Evolutionary conservation across 2,888 invertebrate genomes (phyloP), one percentile per base, ranked within the genome.

Genomic region (Aelia acuminata): DNA sequence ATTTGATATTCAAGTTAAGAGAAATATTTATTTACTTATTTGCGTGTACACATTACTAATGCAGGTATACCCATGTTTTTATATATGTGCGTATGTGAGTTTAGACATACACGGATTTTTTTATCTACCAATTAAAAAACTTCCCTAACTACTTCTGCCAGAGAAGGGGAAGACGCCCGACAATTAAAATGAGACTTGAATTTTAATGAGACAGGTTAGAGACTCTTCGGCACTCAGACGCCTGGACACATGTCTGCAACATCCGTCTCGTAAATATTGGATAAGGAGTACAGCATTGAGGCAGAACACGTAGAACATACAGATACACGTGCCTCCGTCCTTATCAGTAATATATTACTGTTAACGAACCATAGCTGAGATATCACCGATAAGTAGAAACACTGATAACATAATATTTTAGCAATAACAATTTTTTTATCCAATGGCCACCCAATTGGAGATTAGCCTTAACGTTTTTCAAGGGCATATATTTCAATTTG

Each of bases 121-220:
- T 63, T 18, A 15, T 31, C 31, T 31, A 63, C 63, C 63, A 63
- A 63, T 63, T 63, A 63, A 63, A 57, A 63, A n/a, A 63, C 15
- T 31, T 10, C 1, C 15, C 22, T 63, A 63, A 63, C 63, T 63
- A 63, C 63, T 31, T 31, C 63, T 31, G 5, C 63, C 31, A 31
- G 31, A 18, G 3, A 63, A 63, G 63, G 63, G n/a, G n/a, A n/a
- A 63, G 63, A 18, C 31, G 31, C 26, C 31, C 63, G 31, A 63
- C 63, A 63, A 63, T 63, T 63, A 63, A 63, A 63, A 63, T 31
- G 31, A 31, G 63, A 63, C 63, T 63, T 31, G 63, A 63, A 63
- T 63, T 63, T 63, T 63, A 63, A 63, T 63, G 63, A 63, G 63
- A 31, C n/a, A 31, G 18, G 63, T 63, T 63, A 63, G 31, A 63